Evolutionary conservation across 2,113 vertebrate species (phyloP), one percentile per base, ranked within the genome.

Genomic region (Scomber scombrus): DNA sequence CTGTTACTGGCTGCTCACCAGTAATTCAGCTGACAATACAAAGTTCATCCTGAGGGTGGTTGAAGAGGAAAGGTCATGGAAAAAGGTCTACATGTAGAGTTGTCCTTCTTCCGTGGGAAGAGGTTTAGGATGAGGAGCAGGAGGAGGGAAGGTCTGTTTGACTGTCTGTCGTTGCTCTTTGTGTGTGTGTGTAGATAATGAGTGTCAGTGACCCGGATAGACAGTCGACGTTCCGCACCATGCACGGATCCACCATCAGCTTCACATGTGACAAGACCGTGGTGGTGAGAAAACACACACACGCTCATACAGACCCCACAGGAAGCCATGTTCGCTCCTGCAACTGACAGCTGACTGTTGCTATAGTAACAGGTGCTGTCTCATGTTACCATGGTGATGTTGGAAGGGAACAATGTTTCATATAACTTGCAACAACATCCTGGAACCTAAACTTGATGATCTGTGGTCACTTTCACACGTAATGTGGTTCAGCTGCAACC

Each of bases 191-290:
- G 66, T 56, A 84, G 86, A 14, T 89, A 29, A 10, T 74, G 95
- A 92, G 82, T 90, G 5, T 94, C n/a, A 90, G 93, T 0, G n/a
- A 96, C 58, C 94, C 94, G 3, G 0, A 3, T 14, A 62, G 85
- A 2, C 73, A 62, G 50, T 26, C 52, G 0, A 29, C 3, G 5
- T 96, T 46, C 18, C 92, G 95, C 72, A 96, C 95, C 16, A 93
- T 99, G 95, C 95, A 98, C 0, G 97, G 98, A 71, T 96, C 95
- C 8, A 81, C 46, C 1, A 40, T 98, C 86, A 96, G 93, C 0
- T 96, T 95, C 85, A 94, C 90, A 78, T 99, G 98, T 88, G 96
- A 97, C 91, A 94, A 80, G 70, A 77, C n/a, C 23, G 67, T 93
- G 0, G 89, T 95, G 71, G 98, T 99, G 81, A 96, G 96, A 67